phyloP scores from a whole-genome alignment of 2,888 invertebrate species.

The Chymomyza fuscimana region DNA sequence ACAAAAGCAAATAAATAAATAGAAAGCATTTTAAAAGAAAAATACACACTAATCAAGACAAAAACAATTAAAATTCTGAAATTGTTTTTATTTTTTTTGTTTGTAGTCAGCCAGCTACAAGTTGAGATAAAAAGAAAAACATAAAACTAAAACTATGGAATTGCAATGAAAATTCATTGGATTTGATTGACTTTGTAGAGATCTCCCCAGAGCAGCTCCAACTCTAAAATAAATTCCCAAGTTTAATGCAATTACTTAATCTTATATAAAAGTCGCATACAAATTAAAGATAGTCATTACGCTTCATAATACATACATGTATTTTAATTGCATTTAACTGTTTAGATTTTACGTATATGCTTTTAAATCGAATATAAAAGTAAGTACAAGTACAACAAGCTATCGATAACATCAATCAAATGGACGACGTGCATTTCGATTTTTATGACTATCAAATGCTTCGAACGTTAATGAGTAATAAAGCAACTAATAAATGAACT shows the following conservation, averaged over 20 bases:
- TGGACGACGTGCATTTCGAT: conserved; percentile 52
- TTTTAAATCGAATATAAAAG: not conserved
- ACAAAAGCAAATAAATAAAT: conserved; percentile 14
- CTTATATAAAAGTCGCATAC: not conserved
- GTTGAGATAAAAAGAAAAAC: conserved; percentile 39
- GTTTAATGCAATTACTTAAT: not conserved
- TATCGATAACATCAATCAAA: conserved; percentile 33
- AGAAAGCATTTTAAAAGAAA: conserved; percentile 28
- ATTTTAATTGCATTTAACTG: conserved; percentile 10
- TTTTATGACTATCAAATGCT: conserved; percentile 36
- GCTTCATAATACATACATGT: not conserved
- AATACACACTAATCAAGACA: conserved; percentile 7
- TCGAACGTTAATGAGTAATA: not conserved
- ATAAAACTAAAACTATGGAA: conserved; percentile 1
- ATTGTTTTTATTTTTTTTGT: conserved; percentile 9
- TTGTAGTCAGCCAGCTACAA: conserved; percentile 40
- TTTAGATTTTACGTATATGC: conserved; percentile 41
- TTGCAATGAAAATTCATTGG: not conserved
- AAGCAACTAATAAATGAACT: not conserved
- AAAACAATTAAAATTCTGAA: conserved; percentile 21
- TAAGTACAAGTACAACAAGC: not conserved
- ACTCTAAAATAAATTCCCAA: too few species aligned
- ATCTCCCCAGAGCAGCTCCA: not conserved
- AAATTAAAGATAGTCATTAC: not conserved
- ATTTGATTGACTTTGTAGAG: not conserved